These are phyloP conservation scores for Nematolebias whitei DNA, from an alignment of 2,113 vertebrate species.

Conservation along the genomic window DNA sequence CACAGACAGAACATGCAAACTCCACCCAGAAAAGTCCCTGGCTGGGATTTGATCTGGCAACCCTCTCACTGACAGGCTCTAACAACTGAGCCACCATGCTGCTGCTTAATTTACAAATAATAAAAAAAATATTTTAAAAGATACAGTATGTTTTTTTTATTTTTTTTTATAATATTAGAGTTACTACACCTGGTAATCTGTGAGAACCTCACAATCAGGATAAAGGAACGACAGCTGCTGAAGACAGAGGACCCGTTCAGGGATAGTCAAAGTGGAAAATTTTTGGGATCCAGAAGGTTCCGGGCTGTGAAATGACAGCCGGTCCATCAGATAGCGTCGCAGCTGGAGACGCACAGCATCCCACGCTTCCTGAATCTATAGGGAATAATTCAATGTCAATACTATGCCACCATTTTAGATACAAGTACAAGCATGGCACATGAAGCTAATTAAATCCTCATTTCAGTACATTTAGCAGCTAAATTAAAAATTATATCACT, in stretches of 20 bases:
- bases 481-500: slow-evolving; percentile 1
- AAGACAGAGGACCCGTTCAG: slow-evolving; percentile 82
- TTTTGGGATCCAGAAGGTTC: slow-evolving; percentile 8
- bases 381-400: background rate
- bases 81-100: too few relatives aligned
- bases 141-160: too few relatives aligned
- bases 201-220: slow-evolving; percentile 87
- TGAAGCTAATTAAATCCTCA: background rate
- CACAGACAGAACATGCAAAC: too few relatives aligned
- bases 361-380: slow-evolving; percentile 85
- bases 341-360: slow-evolving; percentile 87
- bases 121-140: background rate
- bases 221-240: slow-evolving; percentile 89
- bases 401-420: background rate
- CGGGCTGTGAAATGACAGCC: slow-evolving; percentile 62
- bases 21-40: too few relatives aligned
- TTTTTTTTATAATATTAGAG: too few relatives aligned
- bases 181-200: slow-evolving; percentile 80
- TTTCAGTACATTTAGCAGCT: background rate
- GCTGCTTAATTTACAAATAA: background rate
- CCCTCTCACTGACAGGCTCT: too few relatives aligned
- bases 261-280: slow-evolving; percentile 43
- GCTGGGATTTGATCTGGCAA: too few relatives aligned
- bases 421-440: background rate
- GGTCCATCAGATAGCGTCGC: slow-evolving; percentile 85